These are phyloP conservation scores for Brachypalpus laphriformis DNA, from an alignment of 2,888 invertebrate species.

Conservation along the genomic window DNA sequence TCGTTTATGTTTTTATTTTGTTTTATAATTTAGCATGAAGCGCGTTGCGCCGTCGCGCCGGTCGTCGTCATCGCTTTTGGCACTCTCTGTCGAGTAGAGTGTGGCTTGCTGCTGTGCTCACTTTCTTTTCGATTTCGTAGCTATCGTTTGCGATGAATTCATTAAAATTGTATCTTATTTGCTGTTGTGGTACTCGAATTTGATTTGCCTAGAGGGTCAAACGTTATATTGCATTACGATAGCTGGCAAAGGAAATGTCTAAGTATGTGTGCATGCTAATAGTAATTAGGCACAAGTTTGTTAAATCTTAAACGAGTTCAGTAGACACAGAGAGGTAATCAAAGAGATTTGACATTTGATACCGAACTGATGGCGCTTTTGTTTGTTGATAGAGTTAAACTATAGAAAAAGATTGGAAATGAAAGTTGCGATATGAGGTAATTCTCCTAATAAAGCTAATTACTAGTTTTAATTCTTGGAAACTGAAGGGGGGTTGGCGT, in stretches of 20 bases:
- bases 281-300: slow-evolving; percentile 25
- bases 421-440: slow-evolving; percentile 26
- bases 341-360: slow-evolving; percentile 53
- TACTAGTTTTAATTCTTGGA: not conserved
- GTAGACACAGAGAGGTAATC: not conserved
- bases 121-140: slow-evolving; percentile 45
- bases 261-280: not conserved
- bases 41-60: slow-evolving; percentile 17
- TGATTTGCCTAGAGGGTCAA: slow-evolving; percentile 37
- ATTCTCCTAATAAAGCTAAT: slow-evolving; percentile 5
- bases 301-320: slow-evolving; percentile 15
- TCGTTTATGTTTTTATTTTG: slow-evolving; percentile 36
- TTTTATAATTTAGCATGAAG: slow-evolving; percentile 58
- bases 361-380: not conserved
- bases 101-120: slow-evolving; percentile 8
- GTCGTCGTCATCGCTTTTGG: slow-evolving; percentile 17
- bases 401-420: not conserved
- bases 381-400: not conserved
- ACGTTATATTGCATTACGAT: slow-evolving; percentile 1
- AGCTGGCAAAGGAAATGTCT: not conserved
- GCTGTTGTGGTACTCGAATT: not conserved
- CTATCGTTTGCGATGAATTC: slow-evolving; percentile 36
- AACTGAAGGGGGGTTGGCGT: not conserved
- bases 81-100: slow-evolving; percentile 39
- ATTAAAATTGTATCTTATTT: slow-evolving; percentile 37